phyloP scores from a whole-genome alignment of 2,888 invertebrate genomes.

The Nemotelus nigrinus region DNA sequence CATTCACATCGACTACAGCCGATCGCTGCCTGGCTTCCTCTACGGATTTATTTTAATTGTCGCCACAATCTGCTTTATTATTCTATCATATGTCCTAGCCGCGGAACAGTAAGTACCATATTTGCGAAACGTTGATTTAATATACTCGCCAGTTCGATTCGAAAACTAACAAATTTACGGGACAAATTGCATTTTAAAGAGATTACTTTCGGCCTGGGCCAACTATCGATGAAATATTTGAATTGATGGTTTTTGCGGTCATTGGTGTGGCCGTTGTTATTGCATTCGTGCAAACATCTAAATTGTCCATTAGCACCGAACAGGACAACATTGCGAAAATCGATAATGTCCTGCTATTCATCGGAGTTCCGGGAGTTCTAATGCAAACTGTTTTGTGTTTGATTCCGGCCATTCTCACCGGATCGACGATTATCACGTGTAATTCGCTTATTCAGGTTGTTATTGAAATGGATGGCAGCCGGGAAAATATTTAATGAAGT shows the following conservation, averaged over 20 bases:
- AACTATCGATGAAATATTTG: conserved; percentile 67
- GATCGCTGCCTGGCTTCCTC: conserved; percentile 80
- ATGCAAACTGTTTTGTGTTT: conserved; percentile 76
- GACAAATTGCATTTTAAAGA: conserved; percentile 58
- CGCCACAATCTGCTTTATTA: conserved; percentile 69
- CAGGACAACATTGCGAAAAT: conserved; percentile 69
- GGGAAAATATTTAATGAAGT: neutral
- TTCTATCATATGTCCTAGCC: conserved; percentile 70
- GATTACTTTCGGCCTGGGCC: conserved; percentile 67
- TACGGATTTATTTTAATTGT: conserved; percentile 67
- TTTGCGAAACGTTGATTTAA: neutral
- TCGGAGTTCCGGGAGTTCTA: conserved; percentile 79
- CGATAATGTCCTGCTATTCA: conserved; percentile 76
- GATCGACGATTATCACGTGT: conserved; percentile 67
- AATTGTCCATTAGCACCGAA: conserved; percentile 73
- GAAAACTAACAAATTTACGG: conserved; percentile 17
- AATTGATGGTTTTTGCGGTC: conserved; percentile 67
- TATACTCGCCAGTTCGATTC: neutral
- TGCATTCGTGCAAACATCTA: conserved; percentile 72
- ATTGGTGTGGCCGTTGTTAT: conserved; percentile 71
- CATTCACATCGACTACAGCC: conserved; percentile 78
- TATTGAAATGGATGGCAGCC: neutral
- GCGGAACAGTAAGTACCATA: conserved; percentile 65
- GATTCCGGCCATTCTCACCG: conserved; percentile 70
- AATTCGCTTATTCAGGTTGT: conserved; percentile 66